Percentiles rank a stretch among this genome's conserved stretches.
Conservation (phyloP, 2,888 invertebrate species). For the Xestia xanthographa region DNA sequence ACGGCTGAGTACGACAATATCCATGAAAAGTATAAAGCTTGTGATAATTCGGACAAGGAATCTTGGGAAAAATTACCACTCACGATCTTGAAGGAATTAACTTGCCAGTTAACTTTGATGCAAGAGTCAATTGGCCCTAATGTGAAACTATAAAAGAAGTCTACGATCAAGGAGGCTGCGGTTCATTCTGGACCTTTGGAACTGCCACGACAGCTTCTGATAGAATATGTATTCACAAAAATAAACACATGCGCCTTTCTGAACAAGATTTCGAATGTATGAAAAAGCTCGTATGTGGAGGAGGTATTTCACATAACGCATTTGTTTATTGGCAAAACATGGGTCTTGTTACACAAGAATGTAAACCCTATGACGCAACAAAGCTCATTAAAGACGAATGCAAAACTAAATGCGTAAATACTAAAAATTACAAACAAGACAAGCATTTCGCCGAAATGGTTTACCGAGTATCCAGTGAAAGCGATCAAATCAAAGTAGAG, state of each 20-base stretch:
- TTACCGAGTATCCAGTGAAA: neutral
- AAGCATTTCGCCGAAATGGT: constrained; percentile 50
- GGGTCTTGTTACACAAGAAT: constrained; percentile 45
- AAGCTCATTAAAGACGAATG: neutral
- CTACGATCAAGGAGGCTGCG: constrained; percentile 33
- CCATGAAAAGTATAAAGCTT: neutral
- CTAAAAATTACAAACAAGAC: constrained; percentile 15
- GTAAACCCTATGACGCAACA: constrained; percentile 48
- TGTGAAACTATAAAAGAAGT: constrained; percentile 49
- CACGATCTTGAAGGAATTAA: constrained; percentile 12
- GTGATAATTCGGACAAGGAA: neutral
- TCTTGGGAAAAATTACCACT: constrained; percentile 11
- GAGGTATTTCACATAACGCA: accelerated
- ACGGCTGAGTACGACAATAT: constrained; percentile 32
- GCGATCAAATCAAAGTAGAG: constrained; percentile 29
- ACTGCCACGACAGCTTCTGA: constrained; percentile 50
- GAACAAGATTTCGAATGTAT: constrained; percentile 51
- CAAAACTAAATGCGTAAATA: neutral
- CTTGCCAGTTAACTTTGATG: constrained; percentile 50
- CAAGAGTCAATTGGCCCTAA: constrained; percentile 37
- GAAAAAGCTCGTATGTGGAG: neutral
- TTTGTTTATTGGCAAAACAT: constrained; percentile 20
- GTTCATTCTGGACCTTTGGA: constrained; percentile 57
- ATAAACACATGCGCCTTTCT: constrained; percentile 33
- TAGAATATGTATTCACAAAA: constrained; percentile 56